Evolutionary conservation across 1,140 invertebrate species (phyloP).

Genomic region (Coptotermes formosanus): DNA sequence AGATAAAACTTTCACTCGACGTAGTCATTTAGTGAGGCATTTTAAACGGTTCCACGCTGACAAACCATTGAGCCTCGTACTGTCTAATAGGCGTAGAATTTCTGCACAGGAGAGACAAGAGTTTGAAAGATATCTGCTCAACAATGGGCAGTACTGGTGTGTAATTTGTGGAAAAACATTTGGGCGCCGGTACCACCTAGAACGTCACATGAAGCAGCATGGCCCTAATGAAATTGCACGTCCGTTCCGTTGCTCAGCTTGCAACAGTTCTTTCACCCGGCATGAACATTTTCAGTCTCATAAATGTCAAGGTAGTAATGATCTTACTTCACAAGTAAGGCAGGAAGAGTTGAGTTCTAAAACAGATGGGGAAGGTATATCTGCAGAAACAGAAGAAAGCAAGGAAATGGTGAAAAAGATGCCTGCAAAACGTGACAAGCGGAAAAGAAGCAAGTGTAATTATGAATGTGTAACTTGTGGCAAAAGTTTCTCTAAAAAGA

Average conservation of each 20-base stretch:
- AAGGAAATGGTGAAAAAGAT: not conserved
- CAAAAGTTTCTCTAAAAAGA: slow-evolving; percentile 29
- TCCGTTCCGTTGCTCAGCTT: slow-evolving; percentile 25
- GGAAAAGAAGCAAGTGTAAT: slow-evolving; percentile 5
- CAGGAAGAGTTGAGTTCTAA: not conserved
- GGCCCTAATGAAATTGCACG: slow-evolving; percentile 1
- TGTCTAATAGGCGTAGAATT: not conserved
- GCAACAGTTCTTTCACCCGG: slow-evolving; percentile 23
- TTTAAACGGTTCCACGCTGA: slow-evolving; percentile 35
- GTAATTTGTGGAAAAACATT: slow-evolving; percentile 39
- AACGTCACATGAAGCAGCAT: slow-evolving; percentile 37
- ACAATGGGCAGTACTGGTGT: slow-evolving; percentile 32
- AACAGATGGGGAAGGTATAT: not conserved
- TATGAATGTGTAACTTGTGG: slow-evolving; percentile 32
- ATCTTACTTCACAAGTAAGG: no score
- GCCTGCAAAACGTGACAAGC: slow-evolving; percentile 1
- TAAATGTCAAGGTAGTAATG: slow-evolving; percentile 15
- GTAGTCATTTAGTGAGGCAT: slow-evolving; percentile 39
- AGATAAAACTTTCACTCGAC: slow-evolving; percentile 37
- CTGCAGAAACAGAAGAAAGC: not conserved
- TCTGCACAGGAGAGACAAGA: slow-evolving; percentile 7
- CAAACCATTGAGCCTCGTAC: slow-evolving; percentile 17
- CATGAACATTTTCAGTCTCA: slow-evolving; percentile 28
- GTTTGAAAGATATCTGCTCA: slow-evolving; percentile 22
- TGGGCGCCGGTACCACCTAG: slow-evolving; percentile 37